Evolutionary conservation across 2,113 vertebrate genomes (phyloP), one percentile per base, ranked within the genome.

Genomic region (Todiramphus chloris): DNA sequence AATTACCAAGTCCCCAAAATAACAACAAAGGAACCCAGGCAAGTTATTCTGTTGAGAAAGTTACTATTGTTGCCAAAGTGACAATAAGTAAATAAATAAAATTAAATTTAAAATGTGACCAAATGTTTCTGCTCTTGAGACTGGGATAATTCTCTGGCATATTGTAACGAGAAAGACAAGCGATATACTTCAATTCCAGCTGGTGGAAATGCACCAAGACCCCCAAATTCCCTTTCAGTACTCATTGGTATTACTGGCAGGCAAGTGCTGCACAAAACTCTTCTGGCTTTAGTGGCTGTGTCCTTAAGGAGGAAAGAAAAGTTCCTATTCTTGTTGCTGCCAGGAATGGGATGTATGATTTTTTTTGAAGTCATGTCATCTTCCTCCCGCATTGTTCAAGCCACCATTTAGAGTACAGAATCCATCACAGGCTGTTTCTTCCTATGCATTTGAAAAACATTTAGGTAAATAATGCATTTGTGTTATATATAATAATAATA

Each of bases 11-110:
- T 43, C 28, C 87, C 84, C 69, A 39, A 50, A 93, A 95, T 74
- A 91, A 27, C 46, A 79, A 59, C 27, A 59, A 46, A 77, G 82
- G 60, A 60, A 69, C 43, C 39, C 51, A 86, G 51, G 59, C 64
- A 83, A 85, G 28, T 83, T 92, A 51, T 88, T 82, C 68, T 66
- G 68, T 62, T 83, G 59, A 90, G 75, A 87, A 93, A 92, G 48
- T 90, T 86, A 13, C 93, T 92, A 51, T 21, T 76, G 76, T 87
- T 92, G 79, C 66, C 72, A 68, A 75, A 83, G 58, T 76, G 89
- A 37, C 59, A 79, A n/a, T 31, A 79, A 88, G 33, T 17, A 93
- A 81, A 90, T 74, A 83, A 96, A 51, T 51, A 51, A 51, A 90
- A 75, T 70, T 10, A 87, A 91, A 95, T 84, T 88, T 60, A 94